Conservation (phyloP, 2,888 invertebrate genomes). For the Drosophila macrothrix region DNA sequence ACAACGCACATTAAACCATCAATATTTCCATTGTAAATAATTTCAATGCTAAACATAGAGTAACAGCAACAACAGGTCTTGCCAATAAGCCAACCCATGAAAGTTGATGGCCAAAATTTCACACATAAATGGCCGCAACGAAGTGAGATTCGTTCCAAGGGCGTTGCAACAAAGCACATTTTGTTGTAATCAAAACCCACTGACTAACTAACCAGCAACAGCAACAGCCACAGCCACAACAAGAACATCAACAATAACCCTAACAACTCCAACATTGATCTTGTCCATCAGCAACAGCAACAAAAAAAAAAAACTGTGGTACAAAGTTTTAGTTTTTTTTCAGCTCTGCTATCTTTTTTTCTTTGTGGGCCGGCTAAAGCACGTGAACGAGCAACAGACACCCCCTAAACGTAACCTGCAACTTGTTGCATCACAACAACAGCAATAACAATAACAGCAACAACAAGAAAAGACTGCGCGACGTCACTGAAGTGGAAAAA, state of each 20-base stretch:
- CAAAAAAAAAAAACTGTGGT: slow-evolving; percentile 16
- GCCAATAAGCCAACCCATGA: slow-evolving; percentile 2
- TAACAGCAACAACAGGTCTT: background rate
- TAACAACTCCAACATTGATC: slow-evolving; percentile 59
- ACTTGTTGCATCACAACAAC: slow-evolving; percentile 60
- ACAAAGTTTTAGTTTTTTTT: slow-evolving; percentile 21
- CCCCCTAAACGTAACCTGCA: slow-evolving; percentile 58
- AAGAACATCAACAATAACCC: background rate
- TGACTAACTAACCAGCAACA: slow-evolving; percentile 54
- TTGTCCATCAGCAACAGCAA: slow-evolving; percentile 55
- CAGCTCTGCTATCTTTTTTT: background rate
- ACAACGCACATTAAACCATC: background rate
- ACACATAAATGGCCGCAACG: slow-evolving; percentile 53
- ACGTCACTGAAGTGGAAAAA: slow-evolving; percentile 77
- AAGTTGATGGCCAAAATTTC: slow-evolving; percentile 36
- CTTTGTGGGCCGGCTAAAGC: slow-evolving; percentile 49
- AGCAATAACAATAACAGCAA: slow-evolving; percentile 39
- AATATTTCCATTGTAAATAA: background rate
- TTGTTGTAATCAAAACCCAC: slow-evolving; percentile 55
- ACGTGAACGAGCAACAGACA: slow-evolving; percentile 67
- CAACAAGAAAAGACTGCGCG: slow-evolving; percentile 46
- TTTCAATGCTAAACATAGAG: background rate
- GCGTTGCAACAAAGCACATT: slow-evolving; percentile 49
- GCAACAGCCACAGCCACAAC: slow-evolving; percentile 1
- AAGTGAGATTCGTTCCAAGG: slow-evolving; percentile 73